A percentile compares a stretch with the other conserved stretches of the same genome.
Evolutionary conservation across 2,797 vertebrate species (phyloP).

Genomic region (Cyprinodon diabolis): DNA sequence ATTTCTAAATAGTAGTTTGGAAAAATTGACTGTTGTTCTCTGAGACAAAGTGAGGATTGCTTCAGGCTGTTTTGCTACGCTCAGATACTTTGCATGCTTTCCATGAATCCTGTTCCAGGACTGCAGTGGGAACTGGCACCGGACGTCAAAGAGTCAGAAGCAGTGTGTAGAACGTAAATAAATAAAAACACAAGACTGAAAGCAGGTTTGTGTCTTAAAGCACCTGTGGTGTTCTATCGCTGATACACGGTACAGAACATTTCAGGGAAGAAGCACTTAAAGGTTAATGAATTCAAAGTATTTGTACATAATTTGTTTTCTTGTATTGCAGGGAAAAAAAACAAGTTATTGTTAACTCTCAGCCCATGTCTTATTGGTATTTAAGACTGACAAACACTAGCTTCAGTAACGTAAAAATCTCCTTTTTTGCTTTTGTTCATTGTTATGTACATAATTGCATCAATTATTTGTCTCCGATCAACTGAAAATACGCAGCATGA

Average conservation of each 20-base stretch:
- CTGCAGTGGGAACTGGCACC: slow-evolving; percentile 28
- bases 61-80: slow-evolving; percentile 15
- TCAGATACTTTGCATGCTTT: neutral
- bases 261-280: slow-evolving; percentile 13
- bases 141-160: slow-evolving; percentile 39
- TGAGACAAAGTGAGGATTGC: slow-evolving; percentile 10
- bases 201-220: slow-evolving; percentile 57
- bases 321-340: neutral
- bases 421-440: neutral
- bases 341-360: neutral
- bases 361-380: neutral
- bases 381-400: neutral
- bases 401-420: neutral
- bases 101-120: slow-evolving; percentile 8
- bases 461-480: neutral
- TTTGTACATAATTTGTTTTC: slow-evolving; percentile 21
- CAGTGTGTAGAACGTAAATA: slow-evolving; percentile 38
- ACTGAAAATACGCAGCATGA: neutral
- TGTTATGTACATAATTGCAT: neutral
- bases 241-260: slow-evolving; percentile 13
- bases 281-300: slow-evolving; percentile 17
- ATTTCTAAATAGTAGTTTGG: slow-evolving; percentile 1
- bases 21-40: neutral
- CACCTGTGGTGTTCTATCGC: slow-evolving; percentile 40
- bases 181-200: slow-evolving; percentile 62